These are phyloP conservation scores for Metallyticus violacea DNA, from an alignment of 2,888 invertebrate genomes.

Conservation along the genomic window DNA sequence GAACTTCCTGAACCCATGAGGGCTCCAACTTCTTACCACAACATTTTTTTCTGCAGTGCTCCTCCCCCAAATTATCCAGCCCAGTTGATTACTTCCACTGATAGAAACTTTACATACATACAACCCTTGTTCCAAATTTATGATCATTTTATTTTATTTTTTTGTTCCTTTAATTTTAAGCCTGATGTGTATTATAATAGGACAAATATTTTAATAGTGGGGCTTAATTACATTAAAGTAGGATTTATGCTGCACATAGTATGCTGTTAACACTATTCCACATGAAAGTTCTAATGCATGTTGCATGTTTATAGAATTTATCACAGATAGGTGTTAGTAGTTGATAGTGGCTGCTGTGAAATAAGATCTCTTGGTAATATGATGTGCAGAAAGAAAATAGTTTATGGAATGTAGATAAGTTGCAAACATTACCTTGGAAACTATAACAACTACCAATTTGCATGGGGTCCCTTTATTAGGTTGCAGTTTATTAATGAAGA, in stretches of 20 bases:
- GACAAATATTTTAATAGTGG: not conserved
- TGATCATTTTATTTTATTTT: not conserved
- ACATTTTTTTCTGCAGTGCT: constrained; percentile 15
- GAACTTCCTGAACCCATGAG: not conserved
- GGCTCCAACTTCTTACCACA: not conserved
- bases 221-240: not conserved
- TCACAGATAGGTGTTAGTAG: not conserved
- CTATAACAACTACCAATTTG: no score
- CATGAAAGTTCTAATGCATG: not conserved
- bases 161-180: not conserved
- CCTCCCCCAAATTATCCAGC: not conserved
- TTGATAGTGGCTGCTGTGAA: not conserved
- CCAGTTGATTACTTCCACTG: not conserved
- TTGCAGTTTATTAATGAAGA: no score
- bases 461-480: no score
- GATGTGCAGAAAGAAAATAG: no score
- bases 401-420: no score
- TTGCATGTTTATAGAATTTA: not conserved
- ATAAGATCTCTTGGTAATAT: no score
- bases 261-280: not conserved
- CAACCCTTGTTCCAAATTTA: not conserved
- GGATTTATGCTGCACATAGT: not conserved
- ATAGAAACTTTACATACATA: not conserved
- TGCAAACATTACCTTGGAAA: no score
- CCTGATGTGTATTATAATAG: not conserved